A percentile compares a stretch with the other conserved stretches of the same genome.
These are phyloP conservation scores for Vannuccia rotundouncinata DNA, from an alignment of 2,888 invertebrate genomes.

Conservation along the genomic window DNA sequence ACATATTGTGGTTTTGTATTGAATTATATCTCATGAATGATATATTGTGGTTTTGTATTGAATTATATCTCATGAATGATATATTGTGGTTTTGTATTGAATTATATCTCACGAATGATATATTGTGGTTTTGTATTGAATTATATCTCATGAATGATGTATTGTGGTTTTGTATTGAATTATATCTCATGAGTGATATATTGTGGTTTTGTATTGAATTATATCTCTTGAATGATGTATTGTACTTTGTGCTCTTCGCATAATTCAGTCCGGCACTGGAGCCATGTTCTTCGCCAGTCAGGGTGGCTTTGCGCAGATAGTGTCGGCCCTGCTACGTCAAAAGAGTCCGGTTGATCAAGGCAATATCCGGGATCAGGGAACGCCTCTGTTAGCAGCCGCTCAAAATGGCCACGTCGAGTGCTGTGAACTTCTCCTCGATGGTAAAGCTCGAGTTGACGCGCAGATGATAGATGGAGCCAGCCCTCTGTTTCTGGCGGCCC, in stretches of 20 bases:
- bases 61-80: too few species aligned
- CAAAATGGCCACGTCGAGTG: slow-evolving; percentile 32
- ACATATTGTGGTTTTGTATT: too few species aligned
- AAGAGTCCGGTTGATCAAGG: background rate
- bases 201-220: too few species aligned
- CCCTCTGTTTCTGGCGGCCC: slow-evolving; percentile 32
- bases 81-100: too few species aligned
- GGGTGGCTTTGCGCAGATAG: slow-evolving; percentile 7
- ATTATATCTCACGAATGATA: too few species aligned
- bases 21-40: too few species aligned
- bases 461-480: slow-evolving; percentile 34
- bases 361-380: slow-evolving; percentile 24
- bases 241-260: background rate
- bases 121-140: too few species aligned
- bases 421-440: slow-evolving; percentile 19
- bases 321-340: background rate
- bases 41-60: too few species aligned
- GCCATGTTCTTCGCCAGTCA: slow-evolving; percentile 32
- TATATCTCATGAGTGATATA: too few species aligned
- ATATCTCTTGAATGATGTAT: background rate
- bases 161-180: too few species aligned
- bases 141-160: too few species aligned
- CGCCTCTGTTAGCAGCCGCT: slow-evolving; percentile 27
- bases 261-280: slow-evolving; percentile 27
- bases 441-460: background rate